These are phyloP conservation scores for Telmatochromis sp. DNA, from an alignment of 2,113 vertebrate genomes.

Conservation along the genomic window DNA sequence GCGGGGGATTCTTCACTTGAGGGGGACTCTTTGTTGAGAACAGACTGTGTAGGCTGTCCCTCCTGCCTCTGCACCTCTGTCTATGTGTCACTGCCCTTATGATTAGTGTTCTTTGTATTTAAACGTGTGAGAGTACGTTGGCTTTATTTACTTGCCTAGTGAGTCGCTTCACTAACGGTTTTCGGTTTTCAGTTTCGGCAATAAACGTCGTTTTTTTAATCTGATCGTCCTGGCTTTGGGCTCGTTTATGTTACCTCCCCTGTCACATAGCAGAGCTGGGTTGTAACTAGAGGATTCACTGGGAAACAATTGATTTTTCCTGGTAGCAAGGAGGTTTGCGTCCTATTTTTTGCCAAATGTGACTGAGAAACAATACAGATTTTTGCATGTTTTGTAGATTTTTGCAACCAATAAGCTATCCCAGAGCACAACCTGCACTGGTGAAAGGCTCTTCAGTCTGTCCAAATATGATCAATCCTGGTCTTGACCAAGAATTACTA, in stretches of 20 bases:
- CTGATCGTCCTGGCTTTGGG: not conserved
- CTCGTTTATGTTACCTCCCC: not conserved
- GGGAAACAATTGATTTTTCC: not conserved
- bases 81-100: not conserved
- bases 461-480: not conserved
- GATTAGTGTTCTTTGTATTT: not conserved
- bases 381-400: not conserved
- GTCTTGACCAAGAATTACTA: not conserved
- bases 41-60: not conserved
- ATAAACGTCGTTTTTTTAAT: rapidly evolving
- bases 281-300: not conserved
- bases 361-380: rapidly evolving
- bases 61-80: not conserved
- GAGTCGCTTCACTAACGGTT: rapidly evolving
- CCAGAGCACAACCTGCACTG: not conserved
- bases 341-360: not conserved
- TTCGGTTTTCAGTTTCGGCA: rapidly evolving
- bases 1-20: not conserved
- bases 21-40: not conserved
- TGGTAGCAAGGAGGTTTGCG: rapidly evolving
- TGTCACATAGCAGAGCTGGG: rapidly evolving
- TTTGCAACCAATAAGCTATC: not conserved
- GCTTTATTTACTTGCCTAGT: not conserved
- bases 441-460: not conserved
- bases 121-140: not conserved